Evolutionary conservation across 2,888 invertebrate genomes (phyloP).

Genomic region (Galerucella pusilla): DNA sequence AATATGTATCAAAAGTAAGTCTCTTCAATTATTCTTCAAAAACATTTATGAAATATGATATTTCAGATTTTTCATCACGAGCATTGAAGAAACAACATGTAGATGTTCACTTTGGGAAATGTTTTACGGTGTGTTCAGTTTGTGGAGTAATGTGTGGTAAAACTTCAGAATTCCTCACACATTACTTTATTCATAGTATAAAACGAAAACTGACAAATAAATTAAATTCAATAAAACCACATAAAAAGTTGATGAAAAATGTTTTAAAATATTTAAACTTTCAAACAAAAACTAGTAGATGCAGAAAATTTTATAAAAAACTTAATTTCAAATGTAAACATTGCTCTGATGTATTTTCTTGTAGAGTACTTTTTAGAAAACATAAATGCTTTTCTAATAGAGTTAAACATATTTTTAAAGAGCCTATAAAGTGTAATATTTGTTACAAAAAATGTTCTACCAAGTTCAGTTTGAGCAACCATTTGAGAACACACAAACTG

Average conservation of each 20-base stretch:
- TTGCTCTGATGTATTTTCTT: not conserved
- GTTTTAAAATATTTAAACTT: not conserved
- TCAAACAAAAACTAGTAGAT: not conserved
- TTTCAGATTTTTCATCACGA: not conserved
- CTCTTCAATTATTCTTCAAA: no score
- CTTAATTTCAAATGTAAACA: not conserved
- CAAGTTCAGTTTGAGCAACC: slow-evolving; percentile 11
- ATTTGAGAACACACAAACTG: slow-evolving; percentile 9
- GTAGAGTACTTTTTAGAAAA: not conserved
- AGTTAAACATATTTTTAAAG: not conserved
- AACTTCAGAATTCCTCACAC: slow-evolving; percentile 11
- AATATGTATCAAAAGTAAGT: slow-evolving; percentile 1
- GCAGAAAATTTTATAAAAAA: slow-evolving; percentile 5
- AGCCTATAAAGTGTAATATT: not conserved
- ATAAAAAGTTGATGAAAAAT: not conserved
- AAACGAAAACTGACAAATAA: not conserved
- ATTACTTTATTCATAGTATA: slow-evolving; percentile 10
- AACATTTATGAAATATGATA: not conserved
- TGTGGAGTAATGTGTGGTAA: not conserved
- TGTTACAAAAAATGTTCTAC: not conserved
- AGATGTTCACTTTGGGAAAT: slow-evolving; percentile 11
- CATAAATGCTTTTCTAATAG: slow-evolving; percentile 6
- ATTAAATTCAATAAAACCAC: not conserved
- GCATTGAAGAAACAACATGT: not conserved
- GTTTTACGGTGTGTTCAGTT: not conserved